phyloP scores from a whole-genome alignment of 2,113 vertebrate species.

The Stigmatopora nigra region DNA sequence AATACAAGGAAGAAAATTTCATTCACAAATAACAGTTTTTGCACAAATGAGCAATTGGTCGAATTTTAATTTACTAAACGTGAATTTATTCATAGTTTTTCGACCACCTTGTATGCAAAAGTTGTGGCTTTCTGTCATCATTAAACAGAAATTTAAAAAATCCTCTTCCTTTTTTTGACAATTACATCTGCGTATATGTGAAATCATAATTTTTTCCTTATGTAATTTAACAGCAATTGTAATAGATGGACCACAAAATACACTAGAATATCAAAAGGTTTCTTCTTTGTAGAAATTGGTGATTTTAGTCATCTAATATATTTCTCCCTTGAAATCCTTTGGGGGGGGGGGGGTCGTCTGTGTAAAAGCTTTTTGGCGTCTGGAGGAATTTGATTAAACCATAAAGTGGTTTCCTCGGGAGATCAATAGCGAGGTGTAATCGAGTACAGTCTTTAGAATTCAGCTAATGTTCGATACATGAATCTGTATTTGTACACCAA shows the following conservation, averaged over 20 bases:
- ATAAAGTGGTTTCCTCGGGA: constrained; percentile 54
- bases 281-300: neutral
- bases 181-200: neutral
- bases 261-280: neutral
- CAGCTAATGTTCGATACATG: neutral
- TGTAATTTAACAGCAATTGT: too few species aligned
- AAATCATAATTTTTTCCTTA: too few species aligned
- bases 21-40: neutral
- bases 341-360: constrained; percentile 27
- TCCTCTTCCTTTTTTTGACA: neutral
- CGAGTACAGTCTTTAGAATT: constrained; percentile 25
- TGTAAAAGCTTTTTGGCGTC: constrained; percentile 62
- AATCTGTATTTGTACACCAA: neutral
- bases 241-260: too few species aligned
- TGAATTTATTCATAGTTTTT: constrained; percentile 10
- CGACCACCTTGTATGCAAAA: constrained; percentile 15
- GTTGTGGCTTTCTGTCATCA: constrained; percentile 24
- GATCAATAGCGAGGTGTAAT: constrained; percentile 59
- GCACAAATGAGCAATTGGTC: constrained; percentile 2
- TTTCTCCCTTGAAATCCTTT: constrained; percentile 21
- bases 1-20: neutral
- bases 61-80: constrained; percentile 18
- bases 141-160: constrained; percentile 38
- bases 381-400: constrained; percentile 64
- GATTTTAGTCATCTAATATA: constrained; percentile 6